A percentile compares a stretch with the other conserved stretches of the same genome.
Conservation (phyloP, 2,797 vertebrate genomes). For the Sebastes trivittatus region DNA sequence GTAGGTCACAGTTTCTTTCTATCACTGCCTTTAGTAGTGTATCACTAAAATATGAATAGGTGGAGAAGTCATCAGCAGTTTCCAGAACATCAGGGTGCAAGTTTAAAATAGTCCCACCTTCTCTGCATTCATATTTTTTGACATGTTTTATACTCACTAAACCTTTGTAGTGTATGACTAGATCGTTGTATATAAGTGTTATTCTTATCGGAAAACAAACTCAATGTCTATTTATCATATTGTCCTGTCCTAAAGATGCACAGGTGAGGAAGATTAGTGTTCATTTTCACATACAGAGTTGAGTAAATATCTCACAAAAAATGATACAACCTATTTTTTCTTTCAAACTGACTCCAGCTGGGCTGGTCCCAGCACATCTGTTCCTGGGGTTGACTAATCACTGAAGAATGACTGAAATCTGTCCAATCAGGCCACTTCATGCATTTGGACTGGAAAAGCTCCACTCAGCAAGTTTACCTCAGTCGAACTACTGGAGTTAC, state of each 20-base stretch:
- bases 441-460: background rate
- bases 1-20: too few relatives aligned
- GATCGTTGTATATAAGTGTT: background rate
- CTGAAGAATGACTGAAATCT: constrained; percentile 32
- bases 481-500: background rate
- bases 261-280: background rate
- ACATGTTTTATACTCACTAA: background rate
- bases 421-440: constrained; percentile 29
- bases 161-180: background rate
- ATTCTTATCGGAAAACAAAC: background rate
- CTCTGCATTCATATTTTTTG: too few relatives aligned
- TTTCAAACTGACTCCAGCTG: background rate
- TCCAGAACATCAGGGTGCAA: too few relatives aligned
- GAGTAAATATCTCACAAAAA: background rate
- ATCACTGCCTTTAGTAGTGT: too few relatives aligned
- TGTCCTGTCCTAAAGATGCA: background rate
- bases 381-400: constrained; percentile 14
- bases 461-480: constrained; percentile 5
- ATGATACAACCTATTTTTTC: background rate
- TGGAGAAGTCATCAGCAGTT: too few relatives aligned
- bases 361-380: constrained; percentile 34
- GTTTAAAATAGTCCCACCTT: too few relatives aligned
- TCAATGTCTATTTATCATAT: background rate
- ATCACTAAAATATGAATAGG: too few relatives aligned
- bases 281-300: too few relatives aligned